Evolutionary conservation across 23 tunicate genomes (phyloP).

Genomic region (Oikopleura vanhoeffeni): DNA sequence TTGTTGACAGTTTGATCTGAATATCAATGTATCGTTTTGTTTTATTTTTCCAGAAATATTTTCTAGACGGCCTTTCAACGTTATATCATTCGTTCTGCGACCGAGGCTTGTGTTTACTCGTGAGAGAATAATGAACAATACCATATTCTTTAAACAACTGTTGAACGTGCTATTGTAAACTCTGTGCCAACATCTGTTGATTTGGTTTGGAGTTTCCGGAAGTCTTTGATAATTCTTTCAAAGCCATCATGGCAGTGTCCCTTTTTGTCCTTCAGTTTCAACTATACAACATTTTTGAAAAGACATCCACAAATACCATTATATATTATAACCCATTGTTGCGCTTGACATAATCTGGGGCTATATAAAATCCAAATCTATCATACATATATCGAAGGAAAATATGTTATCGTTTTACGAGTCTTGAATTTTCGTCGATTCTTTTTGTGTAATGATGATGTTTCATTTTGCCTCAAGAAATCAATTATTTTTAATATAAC

Average conservation of each 20-base stretch:
- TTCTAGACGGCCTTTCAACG: not conserved
- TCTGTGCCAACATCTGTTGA: conserved; percentile 1
- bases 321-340: not conserved
- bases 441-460: not conserved
- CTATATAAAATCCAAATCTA: not conserved
- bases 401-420: not conserved
- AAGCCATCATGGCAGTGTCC: not conserved
- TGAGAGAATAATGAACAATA: not conserved
- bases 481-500: not conserved
- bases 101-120: not conserved
- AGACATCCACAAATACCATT: not conserved
- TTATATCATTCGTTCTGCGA: not conserved
- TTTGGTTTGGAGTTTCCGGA: not conserved
- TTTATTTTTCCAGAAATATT: not conserved
- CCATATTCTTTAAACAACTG: not conserved
- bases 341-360: not conserved
- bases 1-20: not conserved
- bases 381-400: not conserved
- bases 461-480: not conserved
- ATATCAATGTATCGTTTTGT: not conserved
- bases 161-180: not conserved
- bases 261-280: not conserved
- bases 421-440: not conserved
- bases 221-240: not conserved
- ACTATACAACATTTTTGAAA: not conserved